phyloP scores from a whole-genome alignment of 2,888 invertebrate species.

The Adelognathus sp. region DNA sequence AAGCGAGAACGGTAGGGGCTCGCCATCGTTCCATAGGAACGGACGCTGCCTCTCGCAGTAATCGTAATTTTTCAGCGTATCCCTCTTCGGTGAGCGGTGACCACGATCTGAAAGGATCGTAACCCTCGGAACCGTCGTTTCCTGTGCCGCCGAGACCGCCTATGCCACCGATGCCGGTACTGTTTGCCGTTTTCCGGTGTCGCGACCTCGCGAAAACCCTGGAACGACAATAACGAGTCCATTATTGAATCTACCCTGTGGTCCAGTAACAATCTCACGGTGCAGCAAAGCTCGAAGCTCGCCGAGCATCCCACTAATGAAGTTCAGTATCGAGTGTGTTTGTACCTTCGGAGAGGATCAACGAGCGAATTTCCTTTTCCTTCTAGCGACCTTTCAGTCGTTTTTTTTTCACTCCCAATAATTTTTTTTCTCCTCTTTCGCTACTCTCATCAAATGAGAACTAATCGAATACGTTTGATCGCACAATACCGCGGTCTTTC shows the following conservation, averaged over 20 bases:
- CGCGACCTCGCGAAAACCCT: slow-evolving; percentile 93
- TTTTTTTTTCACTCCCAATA: neutral
- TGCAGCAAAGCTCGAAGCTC: slow-evolving; percentile 3
- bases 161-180: slow-evolving; percentile 73
- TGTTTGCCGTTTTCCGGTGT: slow-evolving; percentile 89
- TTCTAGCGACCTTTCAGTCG: neutral
- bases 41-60: slow-evolving; percentile 91
- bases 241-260: slow-evolving; percentile 46
- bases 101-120: slow-evolving; percentile 84
- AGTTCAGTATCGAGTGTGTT: slow-evolving; percentile 21
- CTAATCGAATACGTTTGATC: slow-evolving; percentile 45
- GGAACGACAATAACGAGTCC: slow-evolving; percentile 13
- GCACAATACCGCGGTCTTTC: neutral
- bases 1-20: slow-evolving; percentile 95
- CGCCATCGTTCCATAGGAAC: slow-evolving; percentile 95
- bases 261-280: too few relatives aligned
- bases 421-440: neutral
- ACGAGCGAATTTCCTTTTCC: slow-evolving; percentile 2
- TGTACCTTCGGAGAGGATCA: slow-evolving; percentile 10
- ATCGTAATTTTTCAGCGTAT: slow-evolving; percentile 88
- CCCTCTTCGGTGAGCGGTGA: slow-evolving; percentile 88
- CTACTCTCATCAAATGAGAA: slow-evolving; percentile 8
- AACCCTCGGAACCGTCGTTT: slow-evolving; percentile 82
- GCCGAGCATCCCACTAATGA: slow-evolving; percentile 6
- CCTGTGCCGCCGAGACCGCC: slow-evolving; percentile 83